These are phyloP conservation scores for Regulus satrapa DNA, from an alignment of 2,113 vertebrate genomes.

Conservation along the genomic window DNA sequence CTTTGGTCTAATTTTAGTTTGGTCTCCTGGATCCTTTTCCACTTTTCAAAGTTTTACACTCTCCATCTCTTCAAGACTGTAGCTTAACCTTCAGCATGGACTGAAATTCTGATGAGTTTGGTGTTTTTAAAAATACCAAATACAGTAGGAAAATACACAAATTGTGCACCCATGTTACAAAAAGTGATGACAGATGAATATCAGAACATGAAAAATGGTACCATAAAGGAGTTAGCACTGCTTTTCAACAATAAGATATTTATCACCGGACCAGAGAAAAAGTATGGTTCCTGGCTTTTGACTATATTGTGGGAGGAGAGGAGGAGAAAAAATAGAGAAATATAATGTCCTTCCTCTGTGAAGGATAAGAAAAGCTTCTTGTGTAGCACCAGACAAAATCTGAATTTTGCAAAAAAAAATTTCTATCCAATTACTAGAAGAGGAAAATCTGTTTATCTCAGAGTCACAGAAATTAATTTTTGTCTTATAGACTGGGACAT, in stretches of 20 bases:
- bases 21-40: neutral
- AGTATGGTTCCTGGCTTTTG: neutral
- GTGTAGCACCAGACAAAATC: neutral
- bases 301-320: neutral
- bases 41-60: neutral
- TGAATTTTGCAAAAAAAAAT: neutral
- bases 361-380: neutral
- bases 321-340: neutral
- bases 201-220: neutral
- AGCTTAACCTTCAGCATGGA: neutral
- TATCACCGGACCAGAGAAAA: neutral
- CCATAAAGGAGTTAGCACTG: neutral
- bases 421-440: neutral
- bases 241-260: neutral
- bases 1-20: neutral
- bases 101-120: neutral
- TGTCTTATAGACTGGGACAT: neutral
- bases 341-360: neutral
- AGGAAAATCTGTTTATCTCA: neutral
- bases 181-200: neutral
- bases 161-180: neutral
- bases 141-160: neutral
- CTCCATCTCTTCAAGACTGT: neutral
- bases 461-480: neutral
- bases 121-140: neutral